Evolutionary conservation across 53 echinoderm and acorn worm species (phyloP).

Genomic region (Crossaster papposus): DNA sequence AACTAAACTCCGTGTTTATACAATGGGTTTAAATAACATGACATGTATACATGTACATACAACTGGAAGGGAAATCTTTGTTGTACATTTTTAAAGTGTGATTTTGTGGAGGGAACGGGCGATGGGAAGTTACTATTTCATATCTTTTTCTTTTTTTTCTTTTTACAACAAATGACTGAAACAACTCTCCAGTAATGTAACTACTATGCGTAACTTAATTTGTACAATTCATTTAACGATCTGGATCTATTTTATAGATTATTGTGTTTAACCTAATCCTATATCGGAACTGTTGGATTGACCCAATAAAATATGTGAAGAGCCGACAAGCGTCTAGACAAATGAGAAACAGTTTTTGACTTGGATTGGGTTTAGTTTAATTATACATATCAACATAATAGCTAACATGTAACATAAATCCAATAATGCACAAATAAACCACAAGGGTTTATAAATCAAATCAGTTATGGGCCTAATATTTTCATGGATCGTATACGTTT

Average conservation of each 20-base stretch:
- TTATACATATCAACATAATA: too few species aligned
- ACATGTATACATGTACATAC: constrained; percentile 55
- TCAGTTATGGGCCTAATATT: too few species aligned
- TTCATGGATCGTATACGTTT: too few species aligned
- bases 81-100: constrained; percentile 53
- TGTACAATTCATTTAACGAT: constrained; percentile 24
- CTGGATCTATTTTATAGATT: constrained; percentile 43
- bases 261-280: constrained; percentile 34
- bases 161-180: not conserved
- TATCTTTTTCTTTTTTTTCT: not conserved
- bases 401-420: too few species aligned
- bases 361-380: not conserved
- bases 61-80: constrained; percentile 32
- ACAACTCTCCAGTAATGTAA: constrained; percentile 30
- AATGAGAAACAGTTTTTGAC: not conserved
- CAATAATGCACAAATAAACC: too few species aligned
- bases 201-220: not conserved
- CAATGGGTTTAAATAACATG: constrained; percentile 26
- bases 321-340: constrained; percentile 16
- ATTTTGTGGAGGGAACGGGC: constrained; percentile 31
- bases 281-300: not conserved
- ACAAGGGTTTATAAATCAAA: too few species aligned
- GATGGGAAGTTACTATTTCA: not conserved
- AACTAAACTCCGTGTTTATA: constrained; percentile 47
- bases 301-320: constrained; percentile 1